Evolutionary conservation across 1,140 invertebrate species (phyloP), one percentile per base, ranked within the genome.

Genomic region (Musca vetustissima): DNA sequence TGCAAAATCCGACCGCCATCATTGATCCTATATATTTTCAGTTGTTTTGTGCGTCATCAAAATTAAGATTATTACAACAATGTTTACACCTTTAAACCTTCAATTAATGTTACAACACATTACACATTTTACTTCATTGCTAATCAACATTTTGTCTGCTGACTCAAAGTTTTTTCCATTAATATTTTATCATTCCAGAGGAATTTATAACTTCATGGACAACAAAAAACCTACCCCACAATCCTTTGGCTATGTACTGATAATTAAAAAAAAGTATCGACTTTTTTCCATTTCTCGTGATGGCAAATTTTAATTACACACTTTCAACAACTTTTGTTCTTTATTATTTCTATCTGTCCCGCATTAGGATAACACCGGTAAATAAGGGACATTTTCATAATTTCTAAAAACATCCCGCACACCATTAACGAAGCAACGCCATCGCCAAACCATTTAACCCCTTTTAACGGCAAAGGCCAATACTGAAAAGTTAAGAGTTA

Each of bases 371-470:
- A 25, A 32, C 13, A 15, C 32, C 13, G 50, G 36, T 61, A 64
- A 64, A 68, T 43, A 69, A n/a, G 43, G 22, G 65, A 65, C 69
- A 70, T 70, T 68, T 68, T 70, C 69, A 70, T 70, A 70, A 70
- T 70, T 67, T 70, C 53, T 68, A 70, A 70, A 68, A 65, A 68
- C 69, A 55, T 32, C 21, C 43, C 36, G 43, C 36, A 43, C 36
- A 6, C 36, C 36, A 43, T 43, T 43, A 43, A 43, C 11, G 11
- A 43, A 64, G 59, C 50, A 61, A 49, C 66, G 49, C 49, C 48
- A 52, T n/a, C n/a, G n/a, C n/a, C n/a, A n/a, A n/a, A 47, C 36
- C 32, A 28, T 49, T 43, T 22, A 65, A 65, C 14, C 49, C 50
- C 24, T 49, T 67, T 61, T 61, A 61, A 36, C 64, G 19, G 13